Evolutionary conservation across 1,140 invertebrate species (phyloP).

Genomic region (Procambarus clarkii): DNA sequence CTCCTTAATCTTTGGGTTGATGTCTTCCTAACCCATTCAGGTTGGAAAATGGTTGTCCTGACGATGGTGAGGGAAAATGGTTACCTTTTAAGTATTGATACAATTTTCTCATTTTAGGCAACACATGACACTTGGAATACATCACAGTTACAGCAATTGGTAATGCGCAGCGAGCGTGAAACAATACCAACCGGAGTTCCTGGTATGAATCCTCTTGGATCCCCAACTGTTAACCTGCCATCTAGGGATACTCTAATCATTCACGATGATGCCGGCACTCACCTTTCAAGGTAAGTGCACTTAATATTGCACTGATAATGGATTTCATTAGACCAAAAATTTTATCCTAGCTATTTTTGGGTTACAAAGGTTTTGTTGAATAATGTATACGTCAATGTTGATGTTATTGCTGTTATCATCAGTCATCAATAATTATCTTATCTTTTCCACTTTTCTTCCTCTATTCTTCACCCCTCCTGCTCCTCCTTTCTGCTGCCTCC

Average conservation of each 20-base stretch:
- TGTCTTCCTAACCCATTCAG: too few relatives aligned
- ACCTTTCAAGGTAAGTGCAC: slow-evolving; percentile 3
- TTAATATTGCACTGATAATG: neutral
- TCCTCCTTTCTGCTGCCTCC: neutral
- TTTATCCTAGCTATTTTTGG: too few relatives aligned
- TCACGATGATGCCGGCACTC: slow-evolving; percentile 81
- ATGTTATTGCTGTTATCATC: too few relatives aligned
- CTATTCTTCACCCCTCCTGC: neutral
- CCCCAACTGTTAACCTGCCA: slow-evolving; percentile 78
- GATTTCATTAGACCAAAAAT: too few relatives aligned
- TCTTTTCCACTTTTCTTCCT: too few relatives aligned
- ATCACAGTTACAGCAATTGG: slow-evolving; percentile 74
- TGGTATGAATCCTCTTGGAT: slow-evolving; percentile 26
- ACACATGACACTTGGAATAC: slow-evolving; percentile 80
- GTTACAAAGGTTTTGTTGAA: too few relatives aligned
- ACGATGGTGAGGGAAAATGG: too few relatives aligned
- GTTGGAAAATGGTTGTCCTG: too few relatives aligned
- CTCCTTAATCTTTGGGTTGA: too few relatives aligned
- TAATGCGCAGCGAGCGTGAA: slow-evolving; percentile 73
- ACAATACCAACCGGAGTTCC: slow-evolving; percentile 51
- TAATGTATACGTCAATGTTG: too few relatives aligned
- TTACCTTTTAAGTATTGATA: slow-evolving; percentile 45
- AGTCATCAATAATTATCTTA: too few relatives aligned
- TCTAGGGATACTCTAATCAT: slow-evolving; percentile 82
- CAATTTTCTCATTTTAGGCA: slow-evolving; percentile 73